Base-by-base conservation (phyloP, 2,888 invertebrate genomes). In the Adineta ricciae region DNA sequence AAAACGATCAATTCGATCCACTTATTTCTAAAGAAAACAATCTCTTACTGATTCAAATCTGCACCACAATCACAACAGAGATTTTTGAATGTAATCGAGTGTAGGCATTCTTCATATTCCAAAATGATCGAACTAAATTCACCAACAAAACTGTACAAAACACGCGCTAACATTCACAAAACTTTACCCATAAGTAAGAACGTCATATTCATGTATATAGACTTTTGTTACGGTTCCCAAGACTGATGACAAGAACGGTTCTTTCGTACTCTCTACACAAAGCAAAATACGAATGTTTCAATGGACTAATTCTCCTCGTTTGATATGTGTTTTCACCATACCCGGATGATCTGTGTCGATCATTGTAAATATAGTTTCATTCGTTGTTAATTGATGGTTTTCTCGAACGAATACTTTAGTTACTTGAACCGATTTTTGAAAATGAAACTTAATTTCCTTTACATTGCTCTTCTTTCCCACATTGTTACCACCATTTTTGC, bases 61-160 rank as follows among this genome's bases (percentile, higher is more conserved):
- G 72, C 83, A 36, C 86, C 86, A 36, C 86, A 86, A 27, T 84
- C 50, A 27, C 56, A 82, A 46, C 86, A 86, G 56, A 86, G 49
- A 78, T 56, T 54, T 24, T 86, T 86, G 14, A 78, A 83, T 49
- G 49, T 83, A 0, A 84, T 83, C 36, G 82, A 46, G 82, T 86
- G 86, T 16, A 41, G 32, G 72, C 86, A 86, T 64, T 83, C 73
- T 83, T 86, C 84, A 64, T 84, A 86, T 24, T 52, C 56, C 24
- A 86, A 83, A 16, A 86, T 54, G 11, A 82, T 84, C 11, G 78
- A 82, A n/a, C 86, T 86, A 32, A 3, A 49, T 27, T 14, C 50
- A 49, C 3, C 24, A 3, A 24, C 1, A n/a, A n/a, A 41, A 11
- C 24, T 41, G 38, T 41, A 5, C 0, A 19, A 38, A 78, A 11